Evolutionary conservation across 2,888 invertebrate species (phyloP).

Genomic region (Synanthedon andrenaeformis): DNA sequence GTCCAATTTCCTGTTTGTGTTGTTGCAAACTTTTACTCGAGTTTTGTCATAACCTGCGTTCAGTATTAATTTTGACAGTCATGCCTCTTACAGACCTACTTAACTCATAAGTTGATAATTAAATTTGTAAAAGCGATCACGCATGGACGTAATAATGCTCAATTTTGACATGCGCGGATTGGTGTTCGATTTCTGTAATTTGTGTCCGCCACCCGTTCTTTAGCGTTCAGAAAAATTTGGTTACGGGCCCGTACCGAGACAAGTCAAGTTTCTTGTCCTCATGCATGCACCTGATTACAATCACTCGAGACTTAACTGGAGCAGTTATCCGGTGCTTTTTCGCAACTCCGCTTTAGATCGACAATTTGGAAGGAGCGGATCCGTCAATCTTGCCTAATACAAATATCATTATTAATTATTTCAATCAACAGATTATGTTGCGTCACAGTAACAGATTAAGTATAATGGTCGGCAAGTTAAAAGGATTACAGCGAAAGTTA

Average conservation of each 20-base stretch:
- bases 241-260: background rate
- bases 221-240: constrained; percentile 13
- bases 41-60: constrained; percentile 12
- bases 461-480: background rate
- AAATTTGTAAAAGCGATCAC: constrained; percentile 27
- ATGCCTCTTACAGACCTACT: constrained; percentile 14
- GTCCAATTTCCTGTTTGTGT: constrained; percentile 3
- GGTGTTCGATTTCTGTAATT: constrained; percentile 20
- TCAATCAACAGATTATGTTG: constrained; percentile 16
- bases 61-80: constrained; percentile 13
- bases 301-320: constrained; percentile 43
- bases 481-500: constrained; percentile 1
- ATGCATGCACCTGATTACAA: constrained; percentile 26
- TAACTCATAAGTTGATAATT: constrained; percentile 19
- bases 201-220: background rate
- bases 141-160: constrained; percentile 8
- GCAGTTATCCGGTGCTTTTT: constrained; percentile 26
- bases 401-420: constrained; percentile 18
- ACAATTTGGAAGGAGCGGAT: constrained; percentile 17
- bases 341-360: constrained; percentile 23
- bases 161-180: constrained; percentile 15
- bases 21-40: constrained; percentile 4
- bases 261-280: constrained; percentile 15
- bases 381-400: constrained; percentile 32
- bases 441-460: constrained; percentile 6